A percentile compares a stretch with the other conserved stretches of the same genome.
Evolutionary conservation across 1,140 invertebrate genomes (phyloP).

Genomic region (Drosophila arizonae): DNA sequence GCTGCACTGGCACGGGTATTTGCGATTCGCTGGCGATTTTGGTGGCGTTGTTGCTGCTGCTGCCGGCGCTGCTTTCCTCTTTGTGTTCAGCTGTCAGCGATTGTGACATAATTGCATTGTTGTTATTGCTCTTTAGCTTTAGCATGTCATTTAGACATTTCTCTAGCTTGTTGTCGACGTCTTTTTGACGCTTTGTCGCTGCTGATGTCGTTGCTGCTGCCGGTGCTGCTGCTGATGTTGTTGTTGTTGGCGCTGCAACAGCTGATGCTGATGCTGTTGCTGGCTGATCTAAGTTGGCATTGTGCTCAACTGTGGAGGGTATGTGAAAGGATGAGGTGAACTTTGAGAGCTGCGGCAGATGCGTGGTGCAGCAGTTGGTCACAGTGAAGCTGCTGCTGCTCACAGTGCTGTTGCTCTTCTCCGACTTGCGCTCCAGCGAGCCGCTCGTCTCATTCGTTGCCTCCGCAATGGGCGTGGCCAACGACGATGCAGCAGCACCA

Average conservation of each 20-base stretch:
- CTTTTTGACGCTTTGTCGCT: constrained; percentile 79
- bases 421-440: constrained; percentile 75
- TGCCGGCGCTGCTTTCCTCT: constrained; percentile 39
- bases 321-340: constrained; percentile 81
- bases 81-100: constrained; percentile 63
- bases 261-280: constrained; percentile 38
- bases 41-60: constrained; percentile 28
- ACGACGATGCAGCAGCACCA: constrained; percentile 9
- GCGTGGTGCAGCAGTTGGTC: constrained; percentile 78
- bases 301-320: constrained; percentile 38
- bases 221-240: not conserved
- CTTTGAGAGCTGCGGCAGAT: constrained; percentile 77
- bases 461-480: constrained; percentile 31
- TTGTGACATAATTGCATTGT: constrained; percentile 59
- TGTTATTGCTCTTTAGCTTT: constrained; percentile 73
- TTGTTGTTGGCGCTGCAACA: constrained; percentile 19
- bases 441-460: constrained; percentile 39
- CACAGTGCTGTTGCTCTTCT: constrained; percentile 78
- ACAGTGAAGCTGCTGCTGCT: constrained; percentile 78
- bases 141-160: constrained; percentile 80
- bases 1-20: constrained; percentile 71
- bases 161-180: constrained; percentile 80
- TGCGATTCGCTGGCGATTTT: constrained; percentile 61
- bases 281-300: constrained; percentile 14
- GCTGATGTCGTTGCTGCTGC: constrained; percentile 39